Evolutionary conservation across 2,113 vertebrate species (phyloP).

Genomic region (Pollachius pollachius): DNA sequence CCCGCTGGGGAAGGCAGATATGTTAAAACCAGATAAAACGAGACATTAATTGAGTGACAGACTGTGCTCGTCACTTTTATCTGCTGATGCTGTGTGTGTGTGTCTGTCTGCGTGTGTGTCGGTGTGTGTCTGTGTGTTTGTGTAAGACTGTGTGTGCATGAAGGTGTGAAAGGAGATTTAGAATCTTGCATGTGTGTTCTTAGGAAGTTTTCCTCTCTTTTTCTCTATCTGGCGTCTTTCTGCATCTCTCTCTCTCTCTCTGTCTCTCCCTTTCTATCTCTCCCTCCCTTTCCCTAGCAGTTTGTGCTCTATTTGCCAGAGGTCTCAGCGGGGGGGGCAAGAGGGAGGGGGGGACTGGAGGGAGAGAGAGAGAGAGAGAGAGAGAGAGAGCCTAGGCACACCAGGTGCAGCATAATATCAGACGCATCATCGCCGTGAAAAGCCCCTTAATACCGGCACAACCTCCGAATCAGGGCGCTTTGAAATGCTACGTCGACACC

Average conservation of each 20-base stretch:
- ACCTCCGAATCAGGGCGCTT: slow-evolving; percentile 36
- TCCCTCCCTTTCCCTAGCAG: no score
- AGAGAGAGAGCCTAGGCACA: slow-evolving; percentile 5
- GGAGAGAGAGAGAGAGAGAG: not conserved
- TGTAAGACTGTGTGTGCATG: not conserved
- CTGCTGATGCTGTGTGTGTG: slow-evolving; percentile 18
- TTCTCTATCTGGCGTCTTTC: not conserved
- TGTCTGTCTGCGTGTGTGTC: not conserved
- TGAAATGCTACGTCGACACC: slow-evolving; percentile 2
- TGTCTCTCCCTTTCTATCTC: no score
- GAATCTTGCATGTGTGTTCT: no score
- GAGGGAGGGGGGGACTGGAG: not conserved
- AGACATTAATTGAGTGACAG: slow-evolving; percentile 58
- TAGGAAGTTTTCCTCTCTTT: not conserved
- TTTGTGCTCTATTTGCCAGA: not conserved
- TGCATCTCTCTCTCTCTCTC: no score
- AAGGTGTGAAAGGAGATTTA: no score
- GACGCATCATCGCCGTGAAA: slow-evolving; percentile 22
- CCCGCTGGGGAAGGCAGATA: slow-evolving; percentile 57
- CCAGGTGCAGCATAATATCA: slow-evolving; percentile 28
- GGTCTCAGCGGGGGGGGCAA: not conserved
- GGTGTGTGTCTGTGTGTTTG: not conserved
- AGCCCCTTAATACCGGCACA: slow-evolving; percentile 24
- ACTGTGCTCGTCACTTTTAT: slow-evolving; percentile 38
- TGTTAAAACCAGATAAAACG: slow-evolving; percentile 64